phyloP scores from a whole-genome alignment of 2,797 vertebrate genomes.

The Amblyraja radiata region DNA sequence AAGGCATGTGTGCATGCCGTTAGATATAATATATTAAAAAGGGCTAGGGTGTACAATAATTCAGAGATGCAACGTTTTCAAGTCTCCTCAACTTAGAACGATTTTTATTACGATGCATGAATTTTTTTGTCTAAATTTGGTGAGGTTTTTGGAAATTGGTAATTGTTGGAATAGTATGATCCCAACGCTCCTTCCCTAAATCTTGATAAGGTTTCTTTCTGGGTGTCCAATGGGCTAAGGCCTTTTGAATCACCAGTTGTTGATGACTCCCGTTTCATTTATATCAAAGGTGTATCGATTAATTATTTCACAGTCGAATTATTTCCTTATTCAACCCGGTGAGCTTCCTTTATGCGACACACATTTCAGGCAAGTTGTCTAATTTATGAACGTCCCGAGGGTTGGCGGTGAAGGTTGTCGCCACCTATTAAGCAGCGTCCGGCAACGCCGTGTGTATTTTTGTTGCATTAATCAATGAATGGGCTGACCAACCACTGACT shows the following conservation, averaged over 20 bases:
- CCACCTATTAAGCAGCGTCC: background rate
- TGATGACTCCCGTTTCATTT: background rate
- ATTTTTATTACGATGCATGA: background rate
- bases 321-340: background rate
- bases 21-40: background rate
- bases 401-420: background rate
- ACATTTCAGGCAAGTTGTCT: background rate
- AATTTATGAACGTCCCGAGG: background rate
- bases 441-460: background rate
- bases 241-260: background rate
- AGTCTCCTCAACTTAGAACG: too few species aligned
- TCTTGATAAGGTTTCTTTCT: background rate
- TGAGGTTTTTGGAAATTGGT: background rate
- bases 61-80: background rate
- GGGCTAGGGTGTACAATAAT: background rate
- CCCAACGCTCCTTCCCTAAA: background rate
- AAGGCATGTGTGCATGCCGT: background rate
- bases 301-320: background rate
- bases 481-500: background rate
- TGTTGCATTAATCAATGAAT: background rate
- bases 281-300: background rate
- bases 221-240: background rate
- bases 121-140: background rate
- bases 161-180: background rate
- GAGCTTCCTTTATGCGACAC: background rate